A percentile compares a stretch with the other conserved stretches of the same genome.
These are phyloP conservation scores for Progne subis DNA, from an alignment of 2,113 vertebrate species.

Conservation along the genomic window DNA sequence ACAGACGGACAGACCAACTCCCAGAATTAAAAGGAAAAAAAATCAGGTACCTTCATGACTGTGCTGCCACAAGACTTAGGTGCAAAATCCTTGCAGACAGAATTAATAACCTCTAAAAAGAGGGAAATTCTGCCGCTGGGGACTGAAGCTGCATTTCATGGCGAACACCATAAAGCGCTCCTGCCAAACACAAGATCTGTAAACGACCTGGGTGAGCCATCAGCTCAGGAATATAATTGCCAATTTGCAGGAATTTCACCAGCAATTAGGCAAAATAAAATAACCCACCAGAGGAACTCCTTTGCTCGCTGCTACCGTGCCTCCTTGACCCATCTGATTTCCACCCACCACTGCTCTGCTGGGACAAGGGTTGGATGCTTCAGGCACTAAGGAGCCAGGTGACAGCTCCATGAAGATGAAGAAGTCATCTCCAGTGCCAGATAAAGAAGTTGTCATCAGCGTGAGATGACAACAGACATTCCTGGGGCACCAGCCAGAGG, in stretches of 20 bases:
- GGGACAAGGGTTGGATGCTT: background rate
- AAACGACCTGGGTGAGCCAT: slow-evolving; percentile 69
- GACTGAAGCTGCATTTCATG: slow-evolving; percentile 21
- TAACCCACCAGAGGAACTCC: slow-evolving; percentile 53
- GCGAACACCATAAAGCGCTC: slow-evolving; percentile 5
- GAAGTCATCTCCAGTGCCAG: background rate
- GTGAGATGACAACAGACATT: background rate
- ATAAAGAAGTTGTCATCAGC: background rate
- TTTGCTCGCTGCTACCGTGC: background rate
- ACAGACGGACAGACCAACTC: fast-evolving
- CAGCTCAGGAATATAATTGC: slow-evolving; percentile 62
- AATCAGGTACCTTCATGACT: background rate
- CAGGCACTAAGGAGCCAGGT: background rate
- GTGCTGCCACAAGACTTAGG: background rate
- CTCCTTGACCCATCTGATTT: background rate
- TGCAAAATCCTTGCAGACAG: background rate
- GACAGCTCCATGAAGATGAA: background rate
- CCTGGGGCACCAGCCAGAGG: background rate
- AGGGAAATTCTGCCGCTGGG: background rate
- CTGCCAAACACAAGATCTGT: slow-evolving; percentile 55
- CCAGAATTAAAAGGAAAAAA: background rate
- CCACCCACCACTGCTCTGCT: background rate
- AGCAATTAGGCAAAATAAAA: slow-evolving; percentile 75
- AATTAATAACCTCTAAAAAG: background rate
- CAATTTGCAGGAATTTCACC: slow-evolving; percentile 74